A percentile compares a stretch with the other conserved stretches of the same genome.
Conservation (phyloP, 2,888 invertebrate genomes). For the Myopa tessellatipennis region DNA sequence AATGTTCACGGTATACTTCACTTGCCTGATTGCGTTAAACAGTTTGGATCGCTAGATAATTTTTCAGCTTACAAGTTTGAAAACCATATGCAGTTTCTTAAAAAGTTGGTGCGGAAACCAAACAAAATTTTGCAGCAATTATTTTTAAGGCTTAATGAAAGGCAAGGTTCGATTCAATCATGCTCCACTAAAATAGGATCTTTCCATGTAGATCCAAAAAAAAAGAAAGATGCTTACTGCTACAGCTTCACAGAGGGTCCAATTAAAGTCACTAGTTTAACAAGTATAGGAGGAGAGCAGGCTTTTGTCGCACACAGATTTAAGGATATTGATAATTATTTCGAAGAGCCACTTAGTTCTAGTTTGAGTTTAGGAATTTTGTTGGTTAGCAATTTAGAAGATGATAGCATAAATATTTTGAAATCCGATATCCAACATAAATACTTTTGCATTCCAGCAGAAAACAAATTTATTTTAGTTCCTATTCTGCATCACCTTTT, state of each 20-base stretch:
- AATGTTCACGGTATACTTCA: too few species aligned
- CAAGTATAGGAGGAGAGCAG: slow-evolving; percentile 2
- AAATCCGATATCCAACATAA: slow-evolving; percentile 10
- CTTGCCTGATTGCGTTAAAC: too few species aligned
- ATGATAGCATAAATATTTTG: slow-evolving; percentile 19
- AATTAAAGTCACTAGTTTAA: background rate
- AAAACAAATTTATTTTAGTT: slow-evolving; percentile 40
- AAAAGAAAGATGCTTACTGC: background rate
- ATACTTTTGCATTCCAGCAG: slow-evolving; percentile 32
- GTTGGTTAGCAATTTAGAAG: slow-evolving; percentile 30
- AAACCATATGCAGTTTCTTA: too few species aligned
- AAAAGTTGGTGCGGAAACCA: too few species aligned
- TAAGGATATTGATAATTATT: slow-evolving; percentile 37
- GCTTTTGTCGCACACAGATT: slow-evolving; percentile 34
- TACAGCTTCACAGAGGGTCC: background rate
- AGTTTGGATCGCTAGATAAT: too few species aligned
- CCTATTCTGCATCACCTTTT: slow-evolving; percentile 31
- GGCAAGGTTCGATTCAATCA: slow-evolving; percentile 27
- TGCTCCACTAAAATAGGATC: slow-evolving; percentile 34
- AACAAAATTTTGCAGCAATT: too few species aligned
- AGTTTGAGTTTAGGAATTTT: slow-evolving; percentile 36
- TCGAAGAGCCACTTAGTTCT: slow-evolving; percentile 40
- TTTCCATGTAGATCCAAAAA: slow-evolving; percentile 35
- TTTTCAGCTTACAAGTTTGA: too few species aligned
- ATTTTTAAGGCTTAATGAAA: too few species aligned